Base-by-base conservation (phyloP, 1,140 invertebrate genomes). In the Drosophila nasuta region DNA sequence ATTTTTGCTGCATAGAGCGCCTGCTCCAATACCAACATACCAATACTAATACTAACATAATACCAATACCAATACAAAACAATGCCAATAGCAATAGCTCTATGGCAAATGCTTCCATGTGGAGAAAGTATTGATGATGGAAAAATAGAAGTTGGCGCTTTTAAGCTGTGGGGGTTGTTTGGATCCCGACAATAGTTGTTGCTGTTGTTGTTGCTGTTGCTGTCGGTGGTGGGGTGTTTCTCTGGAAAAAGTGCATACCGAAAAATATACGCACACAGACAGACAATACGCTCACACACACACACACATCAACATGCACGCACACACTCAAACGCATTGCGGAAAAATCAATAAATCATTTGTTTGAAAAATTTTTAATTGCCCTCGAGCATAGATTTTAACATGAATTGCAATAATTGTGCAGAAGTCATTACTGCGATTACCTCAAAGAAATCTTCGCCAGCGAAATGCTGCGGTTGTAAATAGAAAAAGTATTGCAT, bases 271-370 rank as follows among this genome's bases (percentile, higher is more conserved):
- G 65, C 83, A 82, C 82, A 82, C 82, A 68, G 67, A 57, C 69
- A 68, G 57, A 65, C 57, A 52, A 59, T 45, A 70, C 58, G 28
- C 65, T 62, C 77, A 56, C 71, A 69, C 52, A 51, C 79, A 64
- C 45, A 72, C 45, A 46, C 46, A 13, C 46, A 65, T 10, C 7
- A 8, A 51, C 79, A 64, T 38, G 66, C 45, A 45, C 20, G 43
- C 45, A 46, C 41, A 20, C 46, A 65, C n/a, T 35, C 45, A 77
- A 76, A 79, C 77, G 81, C 81, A 87, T 51, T 88, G 81, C 81
- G 81, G 85, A 88, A 88, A 88, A 88, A 88, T 88, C 85, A 88
- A 88, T 88, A 88, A 89, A 88, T 89, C 86, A 88, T 88, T 82
- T 73, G 65, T 87, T 70, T 57, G 82, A 87, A 86, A 86, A 87